Evolutionary conservation across 1,140 invertebrate species (phyloP), one percentile per base, ranked within the genome.

Genomic region (Adoxophyes honmai): DNA sequence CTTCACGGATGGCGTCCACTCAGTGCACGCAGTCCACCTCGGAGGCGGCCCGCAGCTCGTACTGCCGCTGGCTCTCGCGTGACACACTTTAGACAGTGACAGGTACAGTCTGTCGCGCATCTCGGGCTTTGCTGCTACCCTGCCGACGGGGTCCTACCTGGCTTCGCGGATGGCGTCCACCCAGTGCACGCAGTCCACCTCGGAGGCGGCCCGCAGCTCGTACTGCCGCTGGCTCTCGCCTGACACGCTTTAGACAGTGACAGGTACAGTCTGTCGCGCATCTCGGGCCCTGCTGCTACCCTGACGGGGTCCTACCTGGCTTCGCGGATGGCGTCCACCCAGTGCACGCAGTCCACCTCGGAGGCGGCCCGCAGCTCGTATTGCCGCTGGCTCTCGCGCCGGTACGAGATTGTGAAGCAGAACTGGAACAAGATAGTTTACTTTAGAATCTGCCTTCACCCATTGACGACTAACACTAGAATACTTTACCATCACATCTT

Each of bases 391-490:
- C 95, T 95, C 85, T 98, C 96, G 54, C 93, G 91, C 15, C 95
- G 93, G 76, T 97, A 98, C 0, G 95, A 95, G 70, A 98, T 96
- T 3, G 94, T 94, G 84, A 98, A 98, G 86, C 95, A 96, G 83
- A 95, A 93, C 96, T 98, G 92, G 7, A 52, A n/a, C 57, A 72
- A 52, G 21, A 10, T 34, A 37, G n/a, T 52, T 3, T n/a, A n/a
- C n/a, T 28, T 28, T 28, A 28, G 2, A 28, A 6, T 28, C 2
- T 2, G 2, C 6, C 2, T 28, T 28, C 21, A 28, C 6, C 21
- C 21, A n/a, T n/a, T n/a, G n/a, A n/a, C n/a, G n/a, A n/a, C n/a
- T n/a, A n/a, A n/a, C n/a, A n/a, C n/a, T n/a, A n/a, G n/a, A n/a
- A n/a, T n/a, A n/a, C n/a, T n/a, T n/a, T n/a, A n/a, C n/a, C n/a